These are phyloP conservation scores for Alectura lathami DNA, from an alignment of 2,113 vertebrate species.

Conservation along the genomic window DNA sequence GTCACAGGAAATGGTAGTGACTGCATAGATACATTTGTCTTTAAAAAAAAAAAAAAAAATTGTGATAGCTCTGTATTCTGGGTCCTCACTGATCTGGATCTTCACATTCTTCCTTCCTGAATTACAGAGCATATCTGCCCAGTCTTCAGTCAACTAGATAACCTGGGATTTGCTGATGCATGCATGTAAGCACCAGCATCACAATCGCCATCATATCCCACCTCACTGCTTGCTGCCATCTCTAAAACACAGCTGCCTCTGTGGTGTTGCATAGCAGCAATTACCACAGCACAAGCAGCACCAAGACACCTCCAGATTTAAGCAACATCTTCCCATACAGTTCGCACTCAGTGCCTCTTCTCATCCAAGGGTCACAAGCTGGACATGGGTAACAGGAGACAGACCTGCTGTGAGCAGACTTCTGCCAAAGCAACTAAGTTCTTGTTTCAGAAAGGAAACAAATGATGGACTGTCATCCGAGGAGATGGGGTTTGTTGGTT, in stretches of 20 bases:
- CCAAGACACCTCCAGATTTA: not conserved
- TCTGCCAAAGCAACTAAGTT: not conserved
- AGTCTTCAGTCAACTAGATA: not conserved
- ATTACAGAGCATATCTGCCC: rapidly evolving
- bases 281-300: not conserved
- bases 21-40: not conserved
- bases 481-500: not conserved
- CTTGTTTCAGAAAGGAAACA: not conserved
- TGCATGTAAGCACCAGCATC: not conserved
- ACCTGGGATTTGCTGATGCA: not conserved
- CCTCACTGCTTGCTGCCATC: not conserved
- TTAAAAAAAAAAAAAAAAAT: not conserved
- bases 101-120: not conserved
- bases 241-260: not conserved
- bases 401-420: not conserved
- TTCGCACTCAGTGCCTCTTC: not conserved
- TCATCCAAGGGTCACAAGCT: not conserved
- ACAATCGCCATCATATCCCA: not conserved
- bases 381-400: not conserved
- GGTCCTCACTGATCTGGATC: not conserved
- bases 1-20: not conserved
- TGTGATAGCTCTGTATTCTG: not conserved
- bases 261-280: not conserved
- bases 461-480: rapidly evolving
- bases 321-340: not conserved